Evolutionary conservation across 2,113 vertebrate species (phyloP).

Genomic region (Dinomys branickii): DNA sequence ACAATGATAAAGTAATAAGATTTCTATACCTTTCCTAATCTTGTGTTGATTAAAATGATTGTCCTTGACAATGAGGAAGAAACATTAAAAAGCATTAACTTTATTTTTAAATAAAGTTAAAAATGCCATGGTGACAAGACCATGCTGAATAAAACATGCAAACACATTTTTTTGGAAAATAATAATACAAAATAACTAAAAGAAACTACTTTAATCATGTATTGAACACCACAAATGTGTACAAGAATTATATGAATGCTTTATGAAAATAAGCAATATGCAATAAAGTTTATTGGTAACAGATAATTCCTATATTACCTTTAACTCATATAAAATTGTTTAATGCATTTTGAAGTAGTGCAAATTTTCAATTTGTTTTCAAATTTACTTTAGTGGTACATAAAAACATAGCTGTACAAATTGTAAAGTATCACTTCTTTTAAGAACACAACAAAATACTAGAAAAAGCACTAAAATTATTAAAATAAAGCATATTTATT

Average conservation of each 20-base stretch:
- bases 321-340: not conserved
- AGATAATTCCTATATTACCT: not conserved
- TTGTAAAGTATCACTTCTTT: not conserved
- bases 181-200: not conserved
- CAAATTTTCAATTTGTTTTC: not conserved
- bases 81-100: not conserved
- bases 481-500: not conserved
- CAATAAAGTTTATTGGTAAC: not conserved
- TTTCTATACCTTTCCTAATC: not conserved
- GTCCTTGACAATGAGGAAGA: not conserved
- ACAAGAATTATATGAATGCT: not conserved
- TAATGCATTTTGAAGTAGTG: not conserved
- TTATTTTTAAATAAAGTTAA: not conserved
- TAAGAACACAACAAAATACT: not conserved
- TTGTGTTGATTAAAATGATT: not conserved
- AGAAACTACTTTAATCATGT: not conserved
- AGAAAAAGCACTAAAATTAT: not conserved
- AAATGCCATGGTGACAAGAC: not conserved
- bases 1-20: not conserved
- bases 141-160: not conserved
- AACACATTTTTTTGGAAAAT: not conserved
- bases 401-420: not conserved
- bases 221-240: not conserved
- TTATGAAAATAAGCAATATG: not conserved
- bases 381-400: not conserved